Evolutionary conservation across 2,797 vertebrate species (phyloP).

Genomic region (Lithobates sylvaticus): DNA sequence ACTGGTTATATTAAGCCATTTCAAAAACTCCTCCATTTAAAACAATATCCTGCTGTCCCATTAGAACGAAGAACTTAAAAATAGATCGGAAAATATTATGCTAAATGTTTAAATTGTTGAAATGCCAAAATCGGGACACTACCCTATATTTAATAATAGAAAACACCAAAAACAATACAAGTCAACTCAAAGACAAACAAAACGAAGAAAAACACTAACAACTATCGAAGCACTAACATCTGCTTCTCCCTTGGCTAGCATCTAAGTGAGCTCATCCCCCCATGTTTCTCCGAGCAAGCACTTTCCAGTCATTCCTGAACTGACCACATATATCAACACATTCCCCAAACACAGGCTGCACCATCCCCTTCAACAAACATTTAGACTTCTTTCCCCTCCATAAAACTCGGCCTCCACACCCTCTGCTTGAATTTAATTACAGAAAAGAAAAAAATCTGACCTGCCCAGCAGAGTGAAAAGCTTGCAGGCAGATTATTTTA

Average conservation of each 20-base stretch:
- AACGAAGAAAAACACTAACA: neutral
- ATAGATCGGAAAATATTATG: neutral
- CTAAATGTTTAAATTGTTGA: too few relatives aligned
- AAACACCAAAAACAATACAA: neutral
- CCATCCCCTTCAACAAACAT: conserved; percentile 15
- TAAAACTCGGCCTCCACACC: conserved; percentile 7
- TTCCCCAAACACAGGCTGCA: conserved; percentile 24
- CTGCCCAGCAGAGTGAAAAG: neutral
- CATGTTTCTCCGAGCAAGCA: conserved; percentile 20
- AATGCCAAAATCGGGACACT: neutral
- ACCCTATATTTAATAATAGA: neutral
- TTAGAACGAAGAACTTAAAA: neutral
- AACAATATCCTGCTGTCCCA: neutral
- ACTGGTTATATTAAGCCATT: neutral
- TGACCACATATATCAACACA: conserved; percentile 54
- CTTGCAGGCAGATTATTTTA: neutral
- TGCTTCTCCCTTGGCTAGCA: conserved; percentile 44
- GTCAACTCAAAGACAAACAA: conserved; percentile 23
- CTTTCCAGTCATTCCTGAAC: conserved; percentile 52
- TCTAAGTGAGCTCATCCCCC: conserved; percentile 44
- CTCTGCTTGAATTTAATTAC: neutral
- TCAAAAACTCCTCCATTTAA: neutral
- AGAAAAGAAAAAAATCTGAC: neutral
- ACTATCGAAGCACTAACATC: conserved; percentile 50
- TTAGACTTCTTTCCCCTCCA: neutral